A percentile compares a stretch with the other conserved stretches of the same genome.
Evolutionary conservation across 2,888 invertebrate species (phyloP).

Genomic region (Agrotis exclamationis): DNA sequence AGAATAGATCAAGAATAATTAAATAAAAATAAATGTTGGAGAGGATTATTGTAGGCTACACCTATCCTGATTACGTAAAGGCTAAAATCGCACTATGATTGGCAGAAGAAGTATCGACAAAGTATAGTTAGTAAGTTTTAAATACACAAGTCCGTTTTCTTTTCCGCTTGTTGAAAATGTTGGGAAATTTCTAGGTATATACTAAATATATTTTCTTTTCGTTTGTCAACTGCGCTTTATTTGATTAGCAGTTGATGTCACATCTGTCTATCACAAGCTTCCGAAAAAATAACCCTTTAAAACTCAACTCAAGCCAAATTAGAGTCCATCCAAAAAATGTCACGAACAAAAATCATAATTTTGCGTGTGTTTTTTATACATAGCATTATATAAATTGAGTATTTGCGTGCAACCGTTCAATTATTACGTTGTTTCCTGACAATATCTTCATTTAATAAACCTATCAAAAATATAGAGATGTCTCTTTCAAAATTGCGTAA

Average conservation of each 20-base stretch:
- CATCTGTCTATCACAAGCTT: not conserved
- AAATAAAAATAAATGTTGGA: too few relatives aligned
- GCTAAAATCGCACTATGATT: not conserved
- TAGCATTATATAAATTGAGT: conserved; percentile 47
- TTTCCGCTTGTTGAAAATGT: too few relatives aligned
- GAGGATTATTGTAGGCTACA: too few relatives aligned
- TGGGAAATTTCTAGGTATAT: too few relatives aligned
- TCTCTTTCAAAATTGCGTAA: conserved; percentile 56
- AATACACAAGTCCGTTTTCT: not conserved
- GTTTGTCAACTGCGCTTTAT: too few relatives aligned
- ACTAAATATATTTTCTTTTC: too few relatives aligned
- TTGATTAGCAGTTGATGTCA: not conserved
- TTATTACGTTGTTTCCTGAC: conserved; percentile 55
- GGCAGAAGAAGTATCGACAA: not conserved
- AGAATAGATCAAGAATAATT: not conserved
- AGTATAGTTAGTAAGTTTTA: not conserved
- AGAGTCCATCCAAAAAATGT: conserved; percentile 28
- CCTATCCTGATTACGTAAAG: too few relatives aligned
- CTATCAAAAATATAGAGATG: conserved; percentile 65
- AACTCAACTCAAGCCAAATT: conserved; percentile 20
- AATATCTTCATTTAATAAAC: conserved; percentile 76
- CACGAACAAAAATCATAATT: conserved; percentile 38
- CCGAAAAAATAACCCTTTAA: not conserved
- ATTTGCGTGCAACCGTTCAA: conserved; percentile 56
- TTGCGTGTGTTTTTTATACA: conserved; percentile 13